Base-by-base conservation (phyloP, 2,888 invertebrate genomes). In the Drosophila macrospina region DNA sequence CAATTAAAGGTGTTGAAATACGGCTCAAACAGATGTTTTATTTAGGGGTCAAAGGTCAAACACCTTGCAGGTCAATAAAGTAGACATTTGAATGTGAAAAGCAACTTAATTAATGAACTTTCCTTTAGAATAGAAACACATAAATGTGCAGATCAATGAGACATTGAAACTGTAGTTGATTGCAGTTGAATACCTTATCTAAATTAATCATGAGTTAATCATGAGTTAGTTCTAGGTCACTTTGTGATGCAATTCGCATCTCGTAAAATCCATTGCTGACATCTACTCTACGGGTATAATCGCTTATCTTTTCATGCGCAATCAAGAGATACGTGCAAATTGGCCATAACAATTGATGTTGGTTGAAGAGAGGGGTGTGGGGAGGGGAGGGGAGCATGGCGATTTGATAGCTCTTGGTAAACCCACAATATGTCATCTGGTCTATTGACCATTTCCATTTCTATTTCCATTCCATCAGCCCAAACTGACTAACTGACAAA, bases 401-500 rank as follows among this genome's bases (percentile, higher is more conserved):
- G 48, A 37, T 65, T 60, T 48, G 59, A 50, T 61, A 36, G 54
- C 4, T 15, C 11, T 45, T 45, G 36, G 51, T 51, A 36, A 63
- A 28, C 54, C 44, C 41, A 41, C 75, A 69, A 77, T 77, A 63
- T 78, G 78, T 69, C 78, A 73, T 66, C 60, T 50, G 26, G 59
- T 59, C 55, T 63, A 69, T 65, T 69, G 69, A 44, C 45, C 68
- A 68, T 72, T 71, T 76, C 60, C 59, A 76, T 62, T 62, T 71
- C 54, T 55, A 77, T 62, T 65, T 69, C 60, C 50, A 75, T 70
- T 59, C 48, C 54, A 47, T 59, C 30, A 32, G 41, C 54, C n/a
- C n/a, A n/a, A n/a, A n/a, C n/a, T n/a, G n/a, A n/a, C n/a, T 37
- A 50, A 39, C 44, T 44, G 28, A 16, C 52, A 52, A 68, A 50